Conservation (phyloP, 2,797 vertebrate genomes). For the Spinibarbus caldwelli region DNA sequence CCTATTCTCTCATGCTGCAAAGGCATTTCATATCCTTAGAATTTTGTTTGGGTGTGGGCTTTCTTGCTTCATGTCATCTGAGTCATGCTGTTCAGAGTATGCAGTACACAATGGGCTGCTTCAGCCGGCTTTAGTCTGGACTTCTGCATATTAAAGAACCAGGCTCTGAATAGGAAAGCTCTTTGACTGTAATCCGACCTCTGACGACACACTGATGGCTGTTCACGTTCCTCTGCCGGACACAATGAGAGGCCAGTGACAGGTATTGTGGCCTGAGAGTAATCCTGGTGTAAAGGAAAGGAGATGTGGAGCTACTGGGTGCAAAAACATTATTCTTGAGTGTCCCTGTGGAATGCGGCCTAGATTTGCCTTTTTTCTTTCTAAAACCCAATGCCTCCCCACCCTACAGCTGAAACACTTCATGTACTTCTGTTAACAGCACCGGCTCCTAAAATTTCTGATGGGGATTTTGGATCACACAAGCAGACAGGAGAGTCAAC, state of each 20-base stretch:
- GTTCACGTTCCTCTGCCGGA: conserved; percentile 45
- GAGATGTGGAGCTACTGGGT: conserved; percentile 17
- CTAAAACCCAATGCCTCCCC: conserved; percentile 18
- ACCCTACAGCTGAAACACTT: neutral
- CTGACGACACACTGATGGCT: conserved; percentile 49
- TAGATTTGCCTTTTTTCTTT: conserved; percentile 29
- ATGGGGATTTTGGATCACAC: conserved; percentile 45
- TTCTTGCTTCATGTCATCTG: conserved; percentile 42
- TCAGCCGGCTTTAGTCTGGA: conserved; percentile 41
- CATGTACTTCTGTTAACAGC: neutral
- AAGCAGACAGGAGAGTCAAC: conserved; percentile 20
- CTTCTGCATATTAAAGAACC: conserved; percentile 55
- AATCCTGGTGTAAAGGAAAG: conserved; percentile 46
- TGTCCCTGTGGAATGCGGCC: conserved; percentile 39
- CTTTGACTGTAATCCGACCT: conserved; percentile 55
- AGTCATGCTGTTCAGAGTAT: conserved; percentile 44
- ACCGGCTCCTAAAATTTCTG: conserved; percentile 19
- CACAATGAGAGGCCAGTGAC: conserved; percentile 58
- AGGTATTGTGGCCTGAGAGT: conserved; percentile 54
- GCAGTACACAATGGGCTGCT: conserved; percentile 38
- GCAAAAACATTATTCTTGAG: conserved; percentile 37
- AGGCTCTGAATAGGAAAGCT: conserved; percentile 46
- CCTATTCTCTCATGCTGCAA: neutral
- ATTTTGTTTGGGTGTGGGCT: conserved; percentile 38
- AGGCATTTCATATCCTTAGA: conserved; percentile 23